phyloP scores from a whole-genome alignment of 2,888 invertebrate species.

The Crioceris asparagi region DNA sequence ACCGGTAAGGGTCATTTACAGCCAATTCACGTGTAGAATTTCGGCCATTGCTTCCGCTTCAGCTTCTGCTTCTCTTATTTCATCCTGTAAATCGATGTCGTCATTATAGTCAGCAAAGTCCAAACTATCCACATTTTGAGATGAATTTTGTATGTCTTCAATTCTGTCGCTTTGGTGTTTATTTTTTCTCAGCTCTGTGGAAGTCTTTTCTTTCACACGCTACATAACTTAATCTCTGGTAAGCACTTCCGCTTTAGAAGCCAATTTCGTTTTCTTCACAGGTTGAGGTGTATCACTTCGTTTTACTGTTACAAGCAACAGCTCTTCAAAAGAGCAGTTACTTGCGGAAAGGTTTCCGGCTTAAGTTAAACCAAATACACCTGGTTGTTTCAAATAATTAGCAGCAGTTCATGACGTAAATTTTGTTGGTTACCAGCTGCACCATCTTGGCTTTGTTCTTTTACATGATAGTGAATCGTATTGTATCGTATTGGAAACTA shows the following conservation, averaged over 20 bases:
- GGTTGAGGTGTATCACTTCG: background rate
- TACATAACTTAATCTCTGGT: background rate
- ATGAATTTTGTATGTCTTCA: background rate
- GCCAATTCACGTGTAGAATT: background rate
- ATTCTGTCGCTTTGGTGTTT: background rate
- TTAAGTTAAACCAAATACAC: background rate
- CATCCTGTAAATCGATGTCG: background rate
- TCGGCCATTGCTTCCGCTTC: background rate
- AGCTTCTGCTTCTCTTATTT: background rate
- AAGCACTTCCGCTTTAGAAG: background rate
- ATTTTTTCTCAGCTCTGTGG: background rate
- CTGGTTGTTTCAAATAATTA: background rate
- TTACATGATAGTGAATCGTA: too few species aligned
- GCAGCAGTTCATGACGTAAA: background rate
- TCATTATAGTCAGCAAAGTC: background rate
- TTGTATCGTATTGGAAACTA: too few species aligned
- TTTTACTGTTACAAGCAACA: background rate
- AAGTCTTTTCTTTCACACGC: background rate
- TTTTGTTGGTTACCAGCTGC: background rate
- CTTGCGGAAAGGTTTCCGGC: background rate
- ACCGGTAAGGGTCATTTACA: background rate
- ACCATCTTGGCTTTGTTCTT: background rate
- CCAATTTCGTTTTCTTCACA: background rate
- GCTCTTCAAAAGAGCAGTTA: background rate
- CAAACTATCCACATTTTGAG: background rate